phyloP scores from a whole-genome alignment of 1,140 invertebrate species.

The Batillaria attramentaria region DNA sequence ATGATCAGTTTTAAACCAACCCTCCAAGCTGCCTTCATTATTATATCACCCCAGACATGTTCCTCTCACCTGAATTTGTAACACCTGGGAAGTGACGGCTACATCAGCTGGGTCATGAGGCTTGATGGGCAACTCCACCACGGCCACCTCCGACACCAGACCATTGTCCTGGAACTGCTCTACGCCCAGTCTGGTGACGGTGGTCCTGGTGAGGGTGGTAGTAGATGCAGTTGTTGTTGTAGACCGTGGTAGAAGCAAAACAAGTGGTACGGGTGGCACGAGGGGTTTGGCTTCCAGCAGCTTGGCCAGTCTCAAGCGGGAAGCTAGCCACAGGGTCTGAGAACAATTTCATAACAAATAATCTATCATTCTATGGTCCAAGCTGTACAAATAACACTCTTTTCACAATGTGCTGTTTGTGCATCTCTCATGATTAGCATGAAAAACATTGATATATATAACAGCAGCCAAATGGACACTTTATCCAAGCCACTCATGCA shows the following conservation, averaged over 20 bases:
- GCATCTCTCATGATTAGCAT: too few species aligned
- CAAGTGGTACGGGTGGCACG: conserved; percentile 55
- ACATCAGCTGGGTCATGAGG: not conserved
- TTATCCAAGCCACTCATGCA: too few species aligned
- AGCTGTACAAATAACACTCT: too few species aligned
- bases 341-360: too few species aligned
- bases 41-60: too few species aligned
- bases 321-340: conserved; percentile 56
- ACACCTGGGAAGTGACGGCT: conserved; percentile 2
- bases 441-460: too few species aligned
- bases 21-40: too few species aligned
- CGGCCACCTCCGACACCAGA: conserved; percentile 42
- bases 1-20: too few species aligned
- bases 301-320: conserved; percentile 45
- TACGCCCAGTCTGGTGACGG: conserved; percentile 41
- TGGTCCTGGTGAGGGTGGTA: not conserved
- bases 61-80: conserved; percentile 32
- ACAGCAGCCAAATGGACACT: too few species aligned
- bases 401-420: too few species aligned
- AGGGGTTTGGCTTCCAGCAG: conserved; percentile 54
- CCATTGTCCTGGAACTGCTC: conserved; percentile 42
- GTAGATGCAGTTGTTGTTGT: not conserved
- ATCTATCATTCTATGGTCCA: too few species aligned
- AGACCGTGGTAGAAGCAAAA: conserved; percentile 33
- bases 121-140: conserved; percentile 19